Evolutionary conservation across 2,888 invertebrate genomes (phyloP), one percentile per base, ranked within the genome.

Genomic region (Oscheius sp.): DNA sequence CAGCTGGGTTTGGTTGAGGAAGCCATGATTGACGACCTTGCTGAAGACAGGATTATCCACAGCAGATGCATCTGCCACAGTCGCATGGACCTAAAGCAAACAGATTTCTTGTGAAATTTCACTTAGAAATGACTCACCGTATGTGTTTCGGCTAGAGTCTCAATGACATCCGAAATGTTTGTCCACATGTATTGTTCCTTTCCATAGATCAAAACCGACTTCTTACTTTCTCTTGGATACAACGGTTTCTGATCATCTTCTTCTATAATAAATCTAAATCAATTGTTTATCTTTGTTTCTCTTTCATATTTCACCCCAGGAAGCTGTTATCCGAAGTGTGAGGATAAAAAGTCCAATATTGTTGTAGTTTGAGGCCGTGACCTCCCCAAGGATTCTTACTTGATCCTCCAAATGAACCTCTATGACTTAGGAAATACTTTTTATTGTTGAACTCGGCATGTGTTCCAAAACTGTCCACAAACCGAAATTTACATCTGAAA

Each of bases 321-420:
- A 89, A 89, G 0, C 88, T 88, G 79, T 89, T 89, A 78, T 89
- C 89, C 15, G 88, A 87, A 2, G 88, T 87, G 74, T 89, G 89
- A 20, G 89, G 83, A 57, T 79, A 84, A 66, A 83, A 73, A 23
- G 83, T 83, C 87, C 88, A 85, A 23, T 86, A 84, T 65, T 79
- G 78, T 8, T 74, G 66, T 10, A 88, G 86, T 50, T 85, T 81
- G n/a, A 89, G 83, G 53, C 87, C 87, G 73, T 88, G 88, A 17
- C 88, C 88, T 17, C 88, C 89, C 89, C 89, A 89, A 3, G 86
- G 82, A 29, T 88, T 87, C 27, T 86, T 83, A 58, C 65, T 48
- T 27, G 72, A 72, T 31, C 71, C 76, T 10, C 81, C 81, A 15
- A 85, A 52, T 27, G 74, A 46, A 2, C 50, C 50, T 45, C 71